Base-by-base conservation (phyloP, 2,797 vertebrate species). In the Helostoma temminkii region DNA sequence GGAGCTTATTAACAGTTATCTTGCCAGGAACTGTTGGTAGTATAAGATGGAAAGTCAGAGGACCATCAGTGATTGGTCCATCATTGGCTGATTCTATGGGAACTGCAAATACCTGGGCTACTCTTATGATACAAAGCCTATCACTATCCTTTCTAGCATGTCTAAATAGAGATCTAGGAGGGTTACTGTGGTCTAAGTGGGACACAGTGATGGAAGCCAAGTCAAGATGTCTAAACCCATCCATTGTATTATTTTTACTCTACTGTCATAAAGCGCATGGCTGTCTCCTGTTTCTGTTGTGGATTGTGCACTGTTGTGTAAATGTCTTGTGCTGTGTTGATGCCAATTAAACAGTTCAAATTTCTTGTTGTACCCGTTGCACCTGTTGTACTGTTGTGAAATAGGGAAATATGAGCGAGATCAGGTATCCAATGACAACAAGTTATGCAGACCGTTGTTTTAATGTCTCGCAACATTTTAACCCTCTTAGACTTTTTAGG, bases 331-430 rank as follows among this genome's bases (percentile, higher is more conserved):
- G 10, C 16, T 1, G 6, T 14, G 34, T 37, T 3, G 3, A 22
- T 5, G 26, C 19, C n/a, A n/a, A n/a, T n/a, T n/a, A 46, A 65
- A 24, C 10, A 32, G 41, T 21, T 70, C 30, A 59, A 9, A 25
- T 48, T 36, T 58, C 56, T 37, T 22, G 12, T 39, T 16, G 16
- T 39, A 16, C 37, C 14, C 37, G 18, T n/a, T n/a, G 42, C 12
- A 32, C 36, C 28, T 56, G n/a, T 12, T n/a, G n/a, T n/a, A n/a
- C n/a, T n/a, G n/a, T n/a, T n/a, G n/a, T n/a, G n/a, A n/a, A n/a
- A n/a, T n/a, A n/a, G n/a, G n/a, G n/a, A n/a, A n/a, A n/a, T n/a
- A 30, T 18, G 5, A 45, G 5, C 0, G 15, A 50, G 52, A 9
- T 66, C 25, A 16, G 14, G 19, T 32, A 25, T 21, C 37, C 8